Base-by-base conservation (phyloP, 1,140 invertebrate species). In the Lethrus apterus region DNA sequence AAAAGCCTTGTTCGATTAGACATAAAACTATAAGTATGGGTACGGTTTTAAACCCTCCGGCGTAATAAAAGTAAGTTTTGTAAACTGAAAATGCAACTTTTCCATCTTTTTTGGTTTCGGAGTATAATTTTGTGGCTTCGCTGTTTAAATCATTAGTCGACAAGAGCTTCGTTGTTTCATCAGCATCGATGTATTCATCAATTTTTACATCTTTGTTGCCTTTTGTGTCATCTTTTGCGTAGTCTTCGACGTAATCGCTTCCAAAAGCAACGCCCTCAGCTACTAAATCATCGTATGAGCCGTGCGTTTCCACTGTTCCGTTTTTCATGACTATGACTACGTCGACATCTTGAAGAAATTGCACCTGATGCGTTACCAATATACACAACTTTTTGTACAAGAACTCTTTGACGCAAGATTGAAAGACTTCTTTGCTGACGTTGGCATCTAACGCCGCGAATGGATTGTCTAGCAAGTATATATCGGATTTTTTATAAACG, bases 401-500 rank as follows among this genome's bases (percentile, higher is more conserved):
- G 62, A 81, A 80, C 2, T 78, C 79, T 11, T 62, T 69, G 36
- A 85, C 78, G 50, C 80, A 83, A 47, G 83, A 72, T 44, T 84
- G 74, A 55, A 89, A 89, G 45, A 91, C 70, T 58, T 88, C 82
- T 44, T 63, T 75, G 2, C 80, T 78, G 0, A 85, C 81, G 19
- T 82, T 78, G 0, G 79, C 75, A 47, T 84, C 83, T 2, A 85
- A 80, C 1, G 87, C 87, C 30, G 84, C 86, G 1, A 90, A 65
- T 2, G 87, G 86, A 65, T 91, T 88, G 54, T 92, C 88, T n/a
- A 92, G 60, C 0, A 92, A 60, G 51, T 89, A 90, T 24, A 91
- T 76, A 55, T 91, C 86, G 0, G 83, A 79, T 56, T 88, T 59
- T 36, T 78, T 75, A 66, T 93, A 93, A 9, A 92, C 73, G 9